Conservation (phyloP, 2,888 invertebrate species). For the Prenolepis imparis region DNA sequence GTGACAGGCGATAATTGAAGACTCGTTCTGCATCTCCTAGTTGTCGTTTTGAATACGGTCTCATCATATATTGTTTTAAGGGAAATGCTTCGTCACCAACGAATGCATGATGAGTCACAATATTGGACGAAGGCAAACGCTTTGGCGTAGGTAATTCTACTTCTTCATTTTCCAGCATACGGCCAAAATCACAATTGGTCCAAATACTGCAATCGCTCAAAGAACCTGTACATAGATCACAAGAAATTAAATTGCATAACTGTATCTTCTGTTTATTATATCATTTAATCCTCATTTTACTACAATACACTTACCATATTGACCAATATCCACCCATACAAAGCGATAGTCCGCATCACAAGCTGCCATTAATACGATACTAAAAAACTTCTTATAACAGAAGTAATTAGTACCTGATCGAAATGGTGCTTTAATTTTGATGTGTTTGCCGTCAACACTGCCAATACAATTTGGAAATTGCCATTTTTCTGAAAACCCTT, state of each 20-base stretch:
- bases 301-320: conserved; percentile 1
- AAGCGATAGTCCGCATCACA: conserved; percentile 1
- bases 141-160: not conserved
- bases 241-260: too few species aligned
- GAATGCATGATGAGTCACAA: not conserved
- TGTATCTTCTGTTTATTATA: not conserved
- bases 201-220: conserved; percentile 2
- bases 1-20: not conserved
- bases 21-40: not conserved
- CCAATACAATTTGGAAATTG: not conserved
- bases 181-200: not conserved
- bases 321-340: conserved; percentile 8
- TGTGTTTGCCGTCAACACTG: not conserved
- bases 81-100: not conserved
- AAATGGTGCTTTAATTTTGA: not conserved
- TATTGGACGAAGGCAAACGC: not conserved
- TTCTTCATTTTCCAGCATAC: not conserved
- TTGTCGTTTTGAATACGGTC: not conserved
- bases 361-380: conserved; percentile 9
- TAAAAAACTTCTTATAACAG: not conserved
- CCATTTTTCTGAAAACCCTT: not conserved
- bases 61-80: not conserved
- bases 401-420: too few species aligned
- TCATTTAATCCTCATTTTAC: not conserved
- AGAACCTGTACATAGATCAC: not conserved